A percentile compares a stretch with the other conserved stretches of the same genome.
phyloP scores from a whole-genome alignment of 2,113 vertebrate genomes.

The Anser cygnoides region DNA sequence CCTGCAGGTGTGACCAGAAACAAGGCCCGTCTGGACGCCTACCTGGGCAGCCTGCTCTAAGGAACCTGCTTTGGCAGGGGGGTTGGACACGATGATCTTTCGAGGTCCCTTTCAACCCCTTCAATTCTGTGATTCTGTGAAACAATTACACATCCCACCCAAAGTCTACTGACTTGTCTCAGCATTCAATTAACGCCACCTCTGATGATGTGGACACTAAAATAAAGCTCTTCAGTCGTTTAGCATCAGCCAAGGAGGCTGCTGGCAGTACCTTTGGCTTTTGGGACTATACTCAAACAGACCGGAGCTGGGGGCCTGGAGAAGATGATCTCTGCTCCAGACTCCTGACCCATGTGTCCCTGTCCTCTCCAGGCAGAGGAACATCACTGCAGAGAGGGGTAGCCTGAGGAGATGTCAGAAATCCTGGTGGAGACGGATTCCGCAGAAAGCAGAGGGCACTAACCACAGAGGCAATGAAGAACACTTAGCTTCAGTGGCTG shows the following conservation, averaged over 20 bases:
- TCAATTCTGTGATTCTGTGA: no score
- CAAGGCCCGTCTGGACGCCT: no score
- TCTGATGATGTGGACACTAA: neutral
- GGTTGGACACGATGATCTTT: no score
- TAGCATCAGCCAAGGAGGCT: neutral
- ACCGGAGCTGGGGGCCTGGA: neutral
- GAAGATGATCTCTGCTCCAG: neutral
- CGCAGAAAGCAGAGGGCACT: rapidly evolving
- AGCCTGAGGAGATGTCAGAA: neutral
- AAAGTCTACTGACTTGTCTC: neutral
- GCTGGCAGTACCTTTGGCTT: neutral
- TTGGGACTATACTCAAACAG: neutral
- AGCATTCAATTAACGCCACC: neutral
- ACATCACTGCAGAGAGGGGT: neutral
- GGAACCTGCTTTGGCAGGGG: no score
- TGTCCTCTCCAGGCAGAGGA: neutral
- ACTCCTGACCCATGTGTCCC: neutral
- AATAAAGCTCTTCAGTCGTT: neutral
- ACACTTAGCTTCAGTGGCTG: neutral
- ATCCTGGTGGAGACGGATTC: no score
- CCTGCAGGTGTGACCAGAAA: neutral
- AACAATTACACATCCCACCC: neutral
- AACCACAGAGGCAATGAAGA: neutral
- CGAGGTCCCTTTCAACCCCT: no score
- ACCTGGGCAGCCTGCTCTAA: no score